Evolutionary conservation across 2,888 invertebrate species (phyloP), one percentile per base, ranked within the genome.

Genomic region (Lumbricus terrestris): DNA sequence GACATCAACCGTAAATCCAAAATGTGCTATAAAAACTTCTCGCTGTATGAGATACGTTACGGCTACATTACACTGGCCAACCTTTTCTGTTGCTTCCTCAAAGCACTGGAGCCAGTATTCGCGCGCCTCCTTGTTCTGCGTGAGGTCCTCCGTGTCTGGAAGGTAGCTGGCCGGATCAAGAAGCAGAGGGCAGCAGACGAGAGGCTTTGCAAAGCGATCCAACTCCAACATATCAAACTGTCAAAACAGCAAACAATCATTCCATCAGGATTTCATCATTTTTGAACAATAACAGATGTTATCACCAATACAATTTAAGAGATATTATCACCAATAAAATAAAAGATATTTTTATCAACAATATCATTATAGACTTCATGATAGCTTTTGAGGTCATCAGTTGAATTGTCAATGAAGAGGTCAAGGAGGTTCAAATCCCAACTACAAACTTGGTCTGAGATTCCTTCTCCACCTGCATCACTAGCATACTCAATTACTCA

Each of bases 31-130:
- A 47, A 5, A 69, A 69, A 29, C n/a, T 69, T n/a, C 69, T n/a
- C 8, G 69, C 8, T 29, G 0, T 8, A 69, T n/a, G 8, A 69
- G 29, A 69, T n/a, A 69, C 8, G 69, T 69, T 8, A 69, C n/a
- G n/a, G n/a, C n/a, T 69, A n/a, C 29, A 11, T 11, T 69, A 69
- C n/a, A 16, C 8, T n/a, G 69, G 69, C n/a, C 88, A 91, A 95
- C 95, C 94, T 97, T 97, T 92, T 97, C 96, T 33, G 97, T 97
- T 93, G 98, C 96, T 35, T 95, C 97, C 94, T 97, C 97, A 94
- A 99, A 97, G 95, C 98, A 98, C 92, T 97, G 96, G 88, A 99
- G 96, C 99, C 99, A 99, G 95, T 98, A 99, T 89, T 96, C 95
- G 92, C 96, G 96, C 29, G 98, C 98, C 94, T 97, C 97, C 92